Percentiles rank a stretch among this genome's conserved stretches.
Evolutionary conservation across 64 coral and sea anemone genomes (phyloP).

Genomic region (Trachythela sp.): DNA sequence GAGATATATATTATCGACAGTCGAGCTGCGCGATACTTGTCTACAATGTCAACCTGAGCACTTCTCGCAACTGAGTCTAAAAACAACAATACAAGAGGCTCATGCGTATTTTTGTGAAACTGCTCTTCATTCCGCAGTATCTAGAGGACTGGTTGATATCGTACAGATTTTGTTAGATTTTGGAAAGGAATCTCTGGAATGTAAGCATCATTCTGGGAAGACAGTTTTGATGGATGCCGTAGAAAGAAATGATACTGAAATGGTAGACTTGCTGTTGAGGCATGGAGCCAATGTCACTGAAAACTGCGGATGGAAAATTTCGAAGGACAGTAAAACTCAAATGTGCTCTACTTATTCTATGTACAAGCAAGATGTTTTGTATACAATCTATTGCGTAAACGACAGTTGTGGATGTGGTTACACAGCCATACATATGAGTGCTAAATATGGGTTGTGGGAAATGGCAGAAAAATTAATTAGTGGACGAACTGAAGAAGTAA

Average conservation of each 20-base stretch:
- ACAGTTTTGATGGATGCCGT: neutral
- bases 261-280: neutral
- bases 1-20: neutral
- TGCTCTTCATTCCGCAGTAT: slow-evolving; percentile 13
- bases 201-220: neutral
- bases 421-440: neutral
- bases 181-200: neutral
- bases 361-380: neutral
- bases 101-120: neutral
- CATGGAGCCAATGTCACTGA: neutral
- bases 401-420: neutral
- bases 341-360: neutral
- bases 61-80: neutral
- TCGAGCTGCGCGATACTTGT: neutral
- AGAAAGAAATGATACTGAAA: neutral
- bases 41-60: neutral
- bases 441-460: neutral
- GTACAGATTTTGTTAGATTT: neutral
- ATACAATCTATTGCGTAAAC: neutral
- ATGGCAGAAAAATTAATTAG: neutral
- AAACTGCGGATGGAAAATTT: neutral
- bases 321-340: neutral
- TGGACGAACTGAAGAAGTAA: neutral
- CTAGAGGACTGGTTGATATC: neutral
- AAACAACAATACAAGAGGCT: neutral